A percentile compares a stretch with the other conserved stretches of the same genome.
phyloP scores from a whole-genome alignment of 1,140 invertebrate genomes.

The Brachionus rotundiformis region DNA sequence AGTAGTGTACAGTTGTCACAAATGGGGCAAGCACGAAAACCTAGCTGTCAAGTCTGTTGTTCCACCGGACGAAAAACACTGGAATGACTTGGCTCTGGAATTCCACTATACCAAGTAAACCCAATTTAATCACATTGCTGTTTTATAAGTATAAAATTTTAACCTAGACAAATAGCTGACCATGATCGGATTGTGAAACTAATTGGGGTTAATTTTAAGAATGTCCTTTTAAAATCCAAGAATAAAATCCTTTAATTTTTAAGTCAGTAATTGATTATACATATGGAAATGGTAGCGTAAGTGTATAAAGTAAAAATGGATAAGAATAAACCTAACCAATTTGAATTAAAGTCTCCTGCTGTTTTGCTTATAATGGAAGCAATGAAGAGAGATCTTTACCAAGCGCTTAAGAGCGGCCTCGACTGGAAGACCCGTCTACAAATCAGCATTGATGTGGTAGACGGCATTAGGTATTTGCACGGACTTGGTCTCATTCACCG shows the following conservation, averaged over 20 bases:
- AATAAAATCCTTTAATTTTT: neutral
- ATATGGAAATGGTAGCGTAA: slow-evolving; percentile 70
- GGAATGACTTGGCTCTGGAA: slow-evolving; percentile 87
- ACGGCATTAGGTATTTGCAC: slow-evolving; percentile 81
- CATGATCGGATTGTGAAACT: slow-evolving; percentile 80
- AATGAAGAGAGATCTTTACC: slow-evolving; percentile 76
- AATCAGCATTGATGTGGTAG: slow-evolving; percentile 75
- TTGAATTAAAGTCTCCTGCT: slow-evolving; percentile 66
- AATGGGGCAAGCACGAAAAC: slow-evolving; percentile 73
- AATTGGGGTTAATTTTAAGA: slow-evolving; percentile 65
- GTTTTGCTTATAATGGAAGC: slow-evolving; percentile 76
- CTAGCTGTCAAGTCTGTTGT: slow-evolving; percentile 87
- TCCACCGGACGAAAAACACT: slow-evolving; percentile 84
- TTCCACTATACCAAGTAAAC: slow-evolving; percentile 69
- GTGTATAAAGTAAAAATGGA: too few species aligned
- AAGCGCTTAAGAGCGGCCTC: slow-evolving; percentile 70
- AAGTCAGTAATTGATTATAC: slow-evolving; percentile 77
- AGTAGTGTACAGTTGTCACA: slow-evolving; percentile 81
- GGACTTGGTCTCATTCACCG: slow-evolving; percentile 81
- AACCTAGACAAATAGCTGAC: slow-evolving; percentile 78
- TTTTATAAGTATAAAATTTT: too few species aligned
- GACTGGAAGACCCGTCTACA: slow-evolving; percentile 60
- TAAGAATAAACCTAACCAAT: too few species aligned
- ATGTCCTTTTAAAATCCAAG: neutral
- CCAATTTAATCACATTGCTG: too few species aligned